These are phyloP conservation scores for rat (Rattus norvegicus) DNA, from an alignment of 2,113 vertebrate species.

Conservation along the genomic window GRCr8 NC_086034.1:80608001-80608500, in stretches of 20 bases:
- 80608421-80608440: neutral
- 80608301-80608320: neutral
- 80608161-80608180: neutral
- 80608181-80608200: constrained; percentile 5
- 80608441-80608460: neutral
- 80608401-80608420: neutral
- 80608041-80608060: neutral
- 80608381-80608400: neutral
- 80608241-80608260: neutral
- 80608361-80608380: neutral
- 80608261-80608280: neutral
- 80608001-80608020: neutral
- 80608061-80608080: neutral
- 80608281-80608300: neutral
- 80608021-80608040: neutral
- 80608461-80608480: too few relatives aligned
- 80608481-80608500: neutral
- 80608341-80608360: neutral
- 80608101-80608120: neutral
- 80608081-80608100: neutral
- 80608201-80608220: constrained; percentile 5
- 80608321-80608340: neutral
- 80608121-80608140: neutral
- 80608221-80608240: neutral
- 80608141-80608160: constrained; percentile 10